phyloP scores from a whole-genome alignment of 1,140 invertebrate genomes.

The Lucilia sericata region DNA sequence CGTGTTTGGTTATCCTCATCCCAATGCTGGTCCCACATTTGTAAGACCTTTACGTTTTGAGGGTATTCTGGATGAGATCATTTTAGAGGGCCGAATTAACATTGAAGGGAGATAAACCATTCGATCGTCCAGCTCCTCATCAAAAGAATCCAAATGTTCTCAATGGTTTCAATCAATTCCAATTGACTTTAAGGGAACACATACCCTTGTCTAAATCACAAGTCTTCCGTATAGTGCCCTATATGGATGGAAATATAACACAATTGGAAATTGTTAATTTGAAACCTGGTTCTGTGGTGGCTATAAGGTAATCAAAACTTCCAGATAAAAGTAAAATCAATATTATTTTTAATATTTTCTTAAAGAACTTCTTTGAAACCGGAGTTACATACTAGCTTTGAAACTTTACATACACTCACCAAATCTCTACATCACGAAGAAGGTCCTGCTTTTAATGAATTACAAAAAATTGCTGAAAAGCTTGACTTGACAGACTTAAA shows the following conservation, averaged over 20 bases:
- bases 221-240: slow-evolving; percentile 74
- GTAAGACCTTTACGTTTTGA: slow-evolving; percentile 81
- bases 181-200: slow-evolving; percentile 77
- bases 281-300: slow-evolving; percentile 86
- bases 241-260: slow-evolving; percentile 73
- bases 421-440: slow-evolving; percentile 58
- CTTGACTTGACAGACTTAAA: slow-evolving; percentile 87
- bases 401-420: slow-evolving; percentile 70
- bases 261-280: slow-evolving; percentile 85
- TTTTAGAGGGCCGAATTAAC: slow-evolving; percentile 83
- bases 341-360: slow-evolving; percentile 62
- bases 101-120: slow-evolving; percentile 69
- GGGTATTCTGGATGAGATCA: slow-evolving; percentile 87
- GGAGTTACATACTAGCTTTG: slow-evolving; percentile 71
- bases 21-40: slow-evolving; percentile 72
- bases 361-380: slow-evolving; percentile 56
- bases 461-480: slow-evolving; percentile 73
- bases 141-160: slow-evolving; percentile 75
- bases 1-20: slow-evolving; percentile 80
- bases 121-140: slow-evolving; percentile 71
- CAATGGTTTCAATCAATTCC: slow-evolving; percentile 87
- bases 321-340: background rate
- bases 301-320: slow-evolving; percentile 72
- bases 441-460: slow-evolving; percentile 66
- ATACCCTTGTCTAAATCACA: slow-evolving; percentile 78